These are phyloP conservation scores for Apis cerana DNA, from an alignment of 1,140 invertebrate genomes.

Conservation along the genomic window DNA sequence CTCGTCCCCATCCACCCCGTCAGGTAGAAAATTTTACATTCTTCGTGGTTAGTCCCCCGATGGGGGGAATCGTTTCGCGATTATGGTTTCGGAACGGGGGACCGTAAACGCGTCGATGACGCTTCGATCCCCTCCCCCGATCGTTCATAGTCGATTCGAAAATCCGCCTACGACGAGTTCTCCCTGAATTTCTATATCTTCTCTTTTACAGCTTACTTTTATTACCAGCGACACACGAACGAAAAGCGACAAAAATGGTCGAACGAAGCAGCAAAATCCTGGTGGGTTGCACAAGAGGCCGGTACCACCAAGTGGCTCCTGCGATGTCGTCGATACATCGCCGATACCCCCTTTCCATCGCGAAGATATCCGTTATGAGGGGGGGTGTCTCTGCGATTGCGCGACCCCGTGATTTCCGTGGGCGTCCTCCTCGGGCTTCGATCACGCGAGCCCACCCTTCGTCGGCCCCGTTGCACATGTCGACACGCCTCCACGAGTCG, in stretches of 20 bases:
- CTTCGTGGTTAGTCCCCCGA: background rate
- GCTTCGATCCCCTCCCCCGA: background rate
- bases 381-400: constrained; percentile 63
- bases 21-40: constrained; percentile 45
- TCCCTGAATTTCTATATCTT: background rate
- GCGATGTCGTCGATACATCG: constrained; percentile 16
- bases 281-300: no score
- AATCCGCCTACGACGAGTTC: background rate
- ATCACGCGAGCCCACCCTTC: constrained; percentile 63
- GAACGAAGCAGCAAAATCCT: no score
- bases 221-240: no score
- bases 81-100: background rate
- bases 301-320: no score
- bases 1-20: background rate
- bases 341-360: constrained; percentile 29
- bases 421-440: constrained; percentile 62
- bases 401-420: constrained; percentile 65
- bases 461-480: constrained; percentile 63
- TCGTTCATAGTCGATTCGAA: background rate
- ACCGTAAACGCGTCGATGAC: constrained; percentile 25
- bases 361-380: constrained; percentile 28
- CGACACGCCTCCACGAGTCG: constrained; percentile 71
- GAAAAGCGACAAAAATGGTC: no score
- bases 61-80: background rate
- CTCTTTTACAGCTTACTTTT: no score